Evolutionary conservation across 2,797 vertebrate species (phyloP).

Genomic region (Leptodactylus fallax): DNA sequence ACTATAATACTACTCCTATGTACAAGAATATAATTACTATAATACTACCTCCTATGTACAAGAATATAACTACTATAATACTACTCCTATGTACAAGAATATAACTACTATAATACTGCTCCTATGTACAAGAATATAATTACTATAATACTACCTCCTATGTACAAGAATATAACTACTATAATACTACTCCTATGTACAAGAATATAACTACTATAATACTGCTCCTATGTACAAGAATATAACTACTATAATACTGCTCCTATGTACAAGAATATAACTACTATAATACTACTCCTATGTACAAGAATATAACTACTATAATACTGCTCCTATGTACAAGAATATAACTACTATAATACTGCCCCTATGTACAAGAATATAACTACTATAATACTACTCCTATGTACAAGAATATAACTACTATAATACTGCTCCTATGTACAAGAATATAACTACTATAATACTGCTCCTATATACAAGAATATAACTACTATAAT

Average conservation of each 20-base stretch:
- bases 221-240: background rate
- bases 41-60: too few species aligned
- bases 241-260: conserved; percentile 5
- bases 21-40: too few species aligned
- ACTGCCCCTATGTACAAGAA: conserved; percentile 5
- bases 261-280: background rate
- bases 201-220: background rate
- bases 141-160: too few species aligned
- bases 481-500: background rate
- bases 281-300: conserved; percentile 4
- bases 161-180: too few species aligned
- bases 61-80: too few species aligned
- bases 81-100: too few species aligned
- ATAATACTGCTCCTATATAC: background rate
- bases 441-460: conserved; percentile 6
- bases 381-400: conserved; percentile 16
- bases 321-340: conserved; percentile 7
- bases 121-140: too few species aligned
- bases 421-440: conserved; percentile 17
- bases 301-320: conserved; percentile 7
- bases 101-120: too few species aligned
- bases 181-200: too few species aligned
- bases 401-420: background rate
- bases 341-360: conserved; percentile 12
- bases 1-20: too few species aligned